phyloP scores from a whole-genome alignment of 1,140 invertebrate species.

The Chymomyza costata region DNA sequence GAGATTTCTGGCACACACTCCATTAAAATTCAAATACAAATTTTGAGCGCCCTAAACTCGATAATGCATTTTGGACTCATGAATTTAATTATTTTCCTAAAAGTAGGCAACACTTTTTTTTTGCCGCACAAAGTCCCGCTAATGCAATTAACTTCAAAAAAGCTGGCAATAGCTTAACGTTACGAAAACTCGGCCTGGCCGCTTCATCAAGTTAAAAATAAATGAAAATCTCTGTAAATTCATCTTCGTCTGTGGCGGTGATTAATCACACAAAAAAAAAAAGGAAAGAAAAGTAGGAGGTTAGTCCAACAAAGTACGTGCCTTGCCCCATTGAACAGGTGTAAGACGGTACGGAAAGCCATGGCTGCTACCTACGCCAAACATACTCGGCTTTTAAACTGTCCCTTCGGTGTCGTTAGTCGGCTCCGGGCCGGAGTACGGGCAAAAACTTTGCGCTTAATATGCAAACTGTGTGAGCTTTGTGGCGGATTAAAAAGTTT shows the following conservation, averaged over 20 bases:
- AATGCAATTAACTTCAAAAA: constrained; percentile 62
- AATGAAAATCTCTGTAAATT: constrained; percentile 68
- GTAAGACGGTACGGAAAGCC: constrained; percentile 34
- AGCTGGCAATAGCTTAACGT: too few species aligned
- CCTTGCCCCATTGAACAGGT: constrained; percentile 58
- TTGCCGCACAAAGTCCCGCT: constrained; percentile 38
- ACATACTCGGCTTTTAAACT: constrained; percentile 47
- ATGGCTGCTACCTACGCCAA: constrained; percentile 10
- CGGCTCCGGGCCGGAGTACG: constrained; percentile 10
- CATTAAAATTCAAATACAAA: constrained; percentile 29
- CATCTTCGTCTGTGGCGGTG: constrained; percentile 68
- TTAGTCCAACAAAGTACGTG: constrained; percentile 9
- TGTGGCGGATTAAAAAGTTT: constrained; percentile 68
- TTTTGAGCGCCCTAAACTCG: constrained; percentile 69
- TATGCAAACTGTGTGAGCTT: constrained; percentile 59
- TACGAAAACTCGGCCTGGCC: too few species aligned
- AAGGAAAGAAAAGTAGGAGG: background rate
- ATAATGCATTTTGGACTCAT: constrained; percentile 63
- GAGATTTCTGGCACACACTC: background rate
- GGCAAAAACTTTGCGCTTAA: constrained; percentile 63
- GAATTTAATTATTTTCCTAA: constrained; percentile 64
- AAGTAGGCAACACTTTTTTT: constrained; percentile 59
- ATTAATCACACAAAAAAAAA: constrained; percentile 50
- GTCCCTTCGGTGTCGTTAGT: constrained; percentile 52
- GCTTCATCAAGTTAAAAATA: too few species aligned